A percentile compares a stretch with the other conserved stretches of the same genome.
phyloP scores from a whole-genome alignment of 1,140 invertebrate genomes.

The Stenopsyche tienmushanensis region DNA sequence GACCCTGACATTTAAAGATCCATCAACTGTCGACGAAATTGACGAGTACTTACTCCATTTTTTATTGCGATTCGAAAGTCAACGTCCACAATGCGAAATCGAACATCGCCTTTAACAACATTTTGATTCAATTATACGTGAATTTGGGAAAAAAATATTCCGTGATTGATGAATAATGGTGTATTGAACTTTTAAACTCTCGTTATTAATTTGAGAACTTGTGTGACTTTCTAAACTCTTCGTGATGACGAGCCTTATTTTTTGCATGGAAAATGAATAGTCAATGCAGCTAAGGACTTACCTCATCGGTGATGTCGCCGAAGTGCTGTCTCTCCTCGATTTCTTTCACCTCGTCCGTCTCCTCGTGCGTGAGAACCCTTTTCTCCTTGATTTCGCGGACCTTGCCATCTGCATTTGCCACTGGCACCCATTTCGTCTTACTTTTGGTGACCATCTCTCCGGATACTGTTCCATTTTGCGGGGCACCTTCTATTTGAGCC shows the following conservation, averaged over 20 bases:
- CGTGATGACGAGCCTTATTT: conserved; percentile 1
- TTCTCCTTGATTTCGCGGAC: conserved; percentile 80
- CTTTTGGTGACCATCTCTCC: conserved; percentile 50
- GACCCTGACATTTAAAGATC: neutral
- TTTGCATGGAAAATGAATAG: neutral
- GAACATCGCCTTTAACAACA: neutral
- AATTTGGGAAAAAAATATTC: neutral
- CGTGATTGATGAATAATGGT: neutral
- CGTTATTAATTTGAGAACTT: too few species aligned
- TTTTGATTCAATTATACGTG: neutral
- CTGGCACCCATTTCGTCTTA: conserved; percentile 62
- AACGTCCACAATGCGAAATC: neutral
- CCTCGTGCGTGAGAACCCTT: conserved; percentile 75
- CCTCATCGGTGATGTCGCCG: conserved; percentile 82
- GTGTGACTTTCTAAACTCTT: too few species aligned
- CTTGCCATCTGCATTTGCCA: conserved; percentile 66
- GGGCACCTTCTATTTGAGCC: conserved; percentile 43
- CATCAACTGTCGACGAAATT: neutral
- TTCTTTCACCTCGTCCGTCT: conserved; percentile 77
- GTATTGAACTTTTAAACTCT: too few species aligned
- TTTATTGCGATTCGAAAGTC: neutral
- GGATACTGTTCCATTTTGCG: conserved; percentile 21
- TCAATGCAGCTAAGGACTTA: conserved; percentile 51
- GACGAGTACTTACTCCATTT: neutral
- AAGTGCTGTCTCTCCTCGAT: conserved; percentile 79